phyloP scores from a whole-genome alignment of 1,140 invertebrate species.

The Euschistus heros region DNA sequence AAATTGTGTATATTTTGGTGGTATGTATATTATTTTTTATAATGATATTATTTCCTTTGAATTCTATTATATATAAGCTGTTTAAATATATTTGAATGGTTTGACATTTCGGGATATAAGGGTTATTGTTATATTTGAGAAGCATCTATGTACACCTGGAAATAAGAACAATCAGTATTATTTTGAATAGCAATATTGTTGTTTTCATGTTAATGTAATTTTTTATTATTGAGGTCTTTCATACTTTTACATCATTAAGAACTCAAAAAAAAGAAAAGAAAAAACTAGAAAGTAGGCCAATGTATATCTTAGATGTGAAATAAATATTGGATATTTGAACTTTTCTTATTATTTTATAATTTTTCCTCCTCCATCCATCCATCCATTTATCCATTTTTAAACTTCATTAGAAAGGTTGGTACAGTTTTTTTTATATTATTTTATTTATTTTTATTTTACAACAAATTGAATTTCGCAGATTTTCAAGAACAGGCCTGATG shows the following conservation, averaged over 20 bases:
- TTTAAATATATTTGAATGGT: not conserved
- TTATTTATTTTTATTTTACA: too few species aligned
- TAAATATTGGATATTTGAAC: not conserved
- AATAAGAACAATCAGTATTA: conserved; percentile 8
- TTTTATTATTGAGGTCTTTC: conserved; percentile 4
- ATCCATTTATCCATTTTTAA: too few species aligned
- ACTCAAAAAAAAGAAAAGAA: not conserved
- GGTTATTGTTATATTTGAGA: not conserved
- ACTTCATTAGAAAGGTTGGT: too few species aligned
- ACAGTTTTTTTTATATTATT: too few species aligned
- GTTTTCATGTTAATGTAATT: not conserved
- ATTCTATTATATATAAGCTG: not conserved
- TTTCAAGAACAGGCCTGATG: too few species aligned
- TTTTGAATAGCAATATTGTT: conserved; percentile 2
- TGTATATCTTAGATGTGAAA: not conserved
- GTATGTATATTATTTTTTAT: not conserved
- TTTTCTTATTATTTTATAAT: not conserved
- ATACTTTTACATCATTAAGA: conserved; percentile 1
- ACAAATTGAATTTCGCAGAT: too few species aligned
- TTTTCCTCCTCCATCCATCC: too few species aligned
- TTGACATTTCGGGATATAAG: not conserved
- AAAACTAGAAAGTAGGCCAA: not conserved
- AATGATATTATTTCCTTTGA: not conserved
- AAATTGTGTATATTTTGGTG: conserved; percentile 1
- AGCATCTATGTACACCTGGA: not conserved